Percentiles rank a stretch among this genome's conserved stretches.
These are phyloP conservation scores for Phorcus lineatus DNA, from an alignment of 2,888 invertebrate species.

Conservation along the genomic window DNA sequence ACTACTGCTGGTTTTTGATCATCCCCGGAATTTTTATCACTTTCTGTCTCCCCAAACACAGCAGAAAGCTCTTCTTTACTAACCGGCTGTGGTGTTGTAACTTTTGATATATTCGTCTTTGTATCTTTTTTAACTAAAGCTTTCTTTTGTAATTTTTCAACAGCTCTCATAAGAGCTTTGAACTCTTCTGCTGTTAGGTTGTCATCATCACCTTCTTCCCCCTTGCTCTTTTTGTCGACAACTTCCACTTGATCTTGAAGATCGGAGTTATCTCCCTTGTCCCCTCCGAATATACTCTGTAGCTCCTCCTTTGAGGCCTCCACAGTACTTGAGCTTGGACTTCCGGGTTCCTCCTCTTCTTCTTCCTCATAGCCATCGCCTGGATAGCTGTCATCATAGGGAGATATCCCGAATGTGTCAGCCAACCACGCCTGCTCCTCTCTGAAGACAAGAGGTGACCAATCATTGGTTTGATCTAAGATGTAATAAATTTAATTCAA, in stretches of 20 bases:
- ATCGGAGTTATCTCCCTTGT: neutral
- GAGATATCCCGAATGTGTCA: neutral
- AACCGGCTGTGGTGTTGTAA: neutral
- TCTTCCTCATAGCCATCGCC: neutral
- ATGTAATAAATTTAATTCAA: too few relatives aligned
- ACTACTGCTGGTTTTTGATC: neutral
- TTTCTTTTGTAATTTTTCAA: constrained; percentile 37
- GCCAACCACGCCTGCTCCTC: neutral
- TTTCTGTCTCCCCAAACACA: constrained; percentile 25
- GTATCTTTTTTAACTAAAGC: neutral
- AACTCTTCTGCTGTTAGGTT: constrained; percentile 40
- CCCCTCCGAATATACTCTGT: constrained; percentile 34
- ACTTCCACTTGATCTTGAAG: neutral
- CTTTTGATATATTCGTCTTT: neutral
- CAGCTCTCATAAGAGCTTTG: constrained; percentile 37
- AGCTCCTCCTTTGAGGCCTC: constrained; percentile 35
- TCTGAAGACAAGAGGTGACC: neutral
- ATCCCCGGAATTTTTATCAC: neutral
- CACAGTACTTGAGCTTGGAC: neutral
- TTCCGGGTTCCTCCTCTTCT: neutral
- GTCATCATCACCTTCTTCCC: constrained; percentile 1
- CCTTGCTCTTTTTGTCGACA: constrained; percentile 19
- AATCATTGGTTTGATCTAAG: too few relatives aligned
- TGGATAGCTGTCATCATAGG: neutral
- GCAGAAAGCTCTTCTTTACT: constrained; percentile 24